These are phyloP conservation scores for Dendrolimus houi DNA, from an alignment of 2,888 invertebrate species.

Conservation along the genomic window DNA sequence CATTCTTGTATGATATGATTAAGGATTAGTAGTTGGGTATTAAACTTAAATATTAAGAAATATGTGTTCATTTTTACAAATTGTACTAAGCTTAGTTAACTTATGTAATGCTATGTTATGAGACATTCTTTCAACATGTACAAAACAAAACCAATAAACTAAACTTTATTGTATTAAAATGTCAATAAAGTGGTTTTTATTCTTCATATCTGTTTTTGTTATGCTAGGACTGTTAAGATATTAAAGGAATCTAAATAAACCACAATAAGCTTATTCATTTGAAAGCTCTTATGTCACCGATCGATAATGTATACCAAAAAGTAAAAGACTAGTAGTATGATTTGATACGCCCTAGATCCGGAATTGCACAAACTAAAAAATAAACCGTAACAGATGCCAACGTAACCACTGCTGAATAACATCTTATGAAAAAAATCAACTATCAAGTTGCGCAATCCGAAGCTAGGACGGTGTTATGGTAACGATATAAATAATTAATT, in stretches of 20 bases:
- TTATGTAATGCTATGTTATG: no score
- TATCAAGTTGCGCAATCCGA: not conserved
- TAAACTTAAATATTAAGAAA: no score
- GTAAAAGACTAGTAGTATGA: slow-evolving; percentile 23
- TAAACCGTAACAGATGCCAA: slow-evolving; percentile 26
- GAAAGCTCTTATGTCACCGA: slow-evolving; percentile 31
- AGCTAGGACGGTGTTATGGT: not conserved
- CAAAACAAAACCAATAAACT: no score
- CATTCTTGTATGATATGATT: no score
- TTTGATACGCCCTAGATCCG: slow-evolving; percentile 47
- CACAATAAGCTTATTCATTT: not conserved
- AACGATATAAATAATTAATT: no score
- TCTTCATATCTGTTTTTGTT: not conserved
- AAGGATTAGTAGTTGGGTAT: no score
- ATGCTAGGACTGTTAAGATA: not conserved
- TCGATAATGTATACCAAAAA: slow-evolving; percentile 30
- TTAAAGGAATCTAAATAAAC: not conserved
- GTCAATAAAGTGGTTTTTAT: no score
- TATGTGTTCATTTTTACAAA: no score
- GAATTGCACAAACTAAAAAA: slow-evolving; percentile 42
- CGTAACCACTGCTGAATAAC: slow-evolving; percentile 33
- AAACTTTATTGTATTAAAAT: no score
- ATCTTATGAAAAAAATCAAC: slow-evolving; percentile 22
- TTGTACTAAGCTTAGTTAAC: no score
- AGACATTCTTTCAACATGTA: no score